phyloP scores from a whole-genome alignment of 2,888 invertebrate genomes.

The Nebria salina region DNA sequence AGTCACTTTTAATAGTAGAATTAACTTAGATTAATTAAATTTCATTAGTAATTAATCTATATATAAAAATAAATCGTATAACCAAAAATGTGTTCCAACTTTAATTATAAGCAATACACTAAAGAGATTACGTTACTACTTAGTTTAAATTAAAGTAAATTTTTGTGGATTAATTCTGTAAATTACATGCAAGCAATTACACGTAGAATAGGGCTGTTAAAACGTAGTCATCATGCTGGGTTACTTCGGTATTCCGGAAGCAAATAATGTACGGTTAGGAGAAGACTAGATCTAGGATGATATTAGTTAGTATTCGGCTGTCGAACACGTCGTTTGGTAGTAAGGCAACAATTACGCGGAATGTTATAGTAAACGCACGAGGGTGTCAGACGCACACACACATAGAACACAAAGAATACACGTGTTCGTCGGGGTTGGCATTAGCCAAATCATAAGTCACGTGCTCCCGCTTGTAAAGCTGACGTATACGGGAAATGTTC shows the following conservation, averaged over 20 bases:
- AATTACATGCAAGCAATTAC: not conserved
- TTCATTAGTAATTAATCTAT: not conserved
- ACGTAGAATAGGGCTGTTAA: not conserved
- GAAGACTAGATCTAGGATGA: not conserved
- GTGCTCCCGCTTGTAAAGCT: conserved; percentile 10
- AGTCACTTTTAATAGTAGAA: no score
- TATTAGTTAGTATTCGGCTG: conserved; percentile 15
- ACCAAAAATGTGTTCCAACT: not conserved
- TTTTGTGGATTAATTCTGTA: not conserved
- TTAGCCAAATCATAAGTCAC: conserved; percentile 17
- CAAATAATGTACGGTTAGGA: not conserved
- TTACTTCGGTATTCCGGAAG: not conserved
- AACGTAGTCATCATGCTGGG: not conserved
- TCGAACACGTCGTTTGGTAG: conserved; percentile 6
- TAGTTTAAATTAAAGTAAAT: not conserved
- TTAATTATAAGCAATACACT: not conserved
- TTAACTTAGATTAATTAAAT: no score
- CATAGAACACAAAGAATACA: conserved; percentile 5
- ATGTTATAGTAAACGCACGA: conserved; percentile 8
- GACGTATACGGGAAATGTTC: not conserved
- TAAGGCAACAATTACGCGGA: conserved; percentile 10
- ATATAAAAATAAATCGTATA: not conserved
- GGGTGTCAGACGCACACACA: not conserved
- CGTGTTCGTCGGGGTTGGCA: not conserved
- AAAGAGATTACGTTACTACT: not conserved